Percentiles rank a stretch among this genome's conserved stretches.
phyloP scores from a whole-genome alignment of 2,113 vertebrate genomes.

The Bucco capensis region DNA sequence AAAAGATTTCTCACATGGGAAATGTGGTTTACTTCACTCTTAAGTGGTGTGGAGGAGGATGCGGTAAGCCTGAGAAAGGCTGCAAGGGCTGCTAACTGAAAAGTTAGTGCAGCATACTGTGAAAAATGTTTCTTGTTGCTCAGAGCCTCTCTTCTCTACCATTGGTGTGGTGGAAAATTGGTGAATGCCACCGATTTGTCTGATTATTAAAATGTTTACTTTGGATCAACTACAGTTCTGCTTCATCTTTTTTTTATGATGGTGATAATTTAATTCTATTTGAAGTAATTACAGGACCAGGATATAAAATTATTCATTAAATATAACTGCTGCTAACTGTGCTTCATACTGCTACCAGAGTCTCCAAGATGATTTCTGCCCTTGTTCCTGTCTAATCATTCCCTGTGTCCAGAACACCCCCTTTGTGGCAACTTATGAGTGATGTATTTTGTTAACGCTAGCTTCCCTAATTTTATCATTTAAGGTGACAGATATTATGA shows the following conservation, averaged over 20 bases:
- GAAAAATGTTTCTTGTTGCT: background rate
- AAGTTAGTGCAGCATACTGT: background rate
- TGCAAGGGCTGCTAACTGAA: background rate
- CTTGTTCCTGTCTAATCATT: background rate
- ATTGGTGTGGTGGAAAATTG: background rate
- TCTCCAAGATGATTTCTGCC: background rate
- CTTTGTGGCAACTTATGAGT: background rate
- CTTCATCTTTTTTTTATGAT: background rate
- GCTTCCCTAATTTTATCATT: background rate
- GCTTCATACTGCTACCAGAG: background rate
- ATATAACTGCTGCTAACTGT: background rate
- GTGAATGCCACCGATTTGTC: background rate
- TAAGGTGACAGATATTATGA: background rate
- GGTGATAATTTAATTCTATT: conserved; percentile 1
- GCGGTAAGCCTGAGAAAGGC: background rate
- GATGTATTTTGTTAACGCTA: background rate
- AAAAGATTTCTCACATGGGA: background rate
- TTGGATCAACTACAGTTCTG: background rate
- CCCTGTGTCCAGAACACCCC: background rate
- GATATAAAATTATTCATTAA: conserved; percentile 14
- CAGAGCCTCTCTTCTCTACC: background rate
- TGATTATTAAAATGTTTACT: background rate
- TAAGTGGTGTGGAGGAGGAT: background rate
- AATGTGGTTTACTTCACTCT: background rate
- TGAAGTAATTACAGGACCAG: conserved; percentile 34